Base-by-base conservation (phyloP, 2,888 invertebrate species). In the Colostygia pectinataria region DNA sequence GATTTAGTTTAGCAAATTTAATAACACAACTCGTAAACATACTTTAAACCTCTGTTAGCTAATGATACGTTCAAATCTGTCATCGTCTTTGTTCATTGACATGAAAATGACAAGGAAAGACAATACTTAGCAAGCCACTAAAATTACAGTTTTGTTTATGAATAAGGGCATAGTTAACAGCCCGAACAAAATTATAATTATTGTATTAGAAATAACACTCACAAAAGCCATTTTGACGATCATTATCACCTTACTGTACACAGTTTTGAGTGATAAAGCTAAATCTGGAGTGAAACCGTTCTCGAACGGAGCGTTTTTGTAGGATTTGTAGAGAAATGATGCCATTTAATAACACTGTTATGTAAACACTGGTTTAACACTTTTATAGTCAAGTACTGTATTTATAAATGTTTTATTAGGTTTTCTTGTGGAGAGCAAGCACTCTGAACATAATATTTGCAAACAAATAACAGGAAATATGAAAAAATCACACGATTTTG, bases 291-390 rank as follows among this genome's bases (percentile, higher is more conserved):
- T 66, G 40, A 82, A 86, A 12, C 84, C 87, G 59, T 66, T 77
- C 3, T 79, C 76, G 53, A 86, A 86, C 0, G 85, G 86, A 0
- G 83, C 75, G 28, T 77, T 84, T 57, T 74, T 84, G 54, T 77
- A 87, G 0, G 86, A 73, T 70, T 81, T 89, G 45, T 86, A 87
- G 8, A 87, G 59, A 68, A 85, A 84, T n/a, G 83, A 77, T 34
- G 79, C 74, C 78, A 83, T 81, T 24, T 45, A 14, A 38, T 38
- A 14, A 2, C 39, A 55, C 43, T 56, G 34, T 56, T 55, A 48
- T 47, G 48, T 55, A 54, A 53, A 53, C 52, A 55, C 53, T 38
- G 23, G 1, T 29, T 8, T 15, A 4, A 12, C 10, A 38, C 32
- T 38, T 38, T 37, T 20, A 10, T 7, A 23, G 6, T 39, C 18